These are phyloP conservation scores for Lytechinus pictus DNA, from an alignment of 35 echinoderm and acorn worm species.

Conservation along the genomic window DNA sequence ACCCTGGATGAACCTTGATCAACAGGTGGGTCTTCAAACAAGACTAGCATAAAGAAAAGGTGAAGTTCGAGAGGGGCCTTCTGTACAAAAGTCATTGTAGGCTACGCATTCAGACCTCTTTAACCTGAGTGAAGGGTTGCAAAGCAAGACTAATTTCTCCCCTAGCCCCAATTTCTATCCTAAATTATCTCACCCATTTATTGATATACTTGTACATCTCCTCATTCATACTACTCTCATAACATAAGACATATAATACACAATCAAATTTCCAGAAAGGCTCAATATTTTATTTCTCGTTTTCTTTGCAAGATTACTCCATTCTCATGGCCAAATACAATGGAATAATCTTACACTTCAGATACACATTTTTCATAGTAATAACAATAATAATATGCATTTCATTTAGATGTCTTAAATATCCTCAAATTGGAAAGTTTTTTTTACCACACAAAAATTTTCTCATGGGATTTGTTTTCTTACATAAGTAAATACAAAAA, in stretches of 20 bases:
- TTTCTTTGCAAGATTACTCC: slow-evolving; percentile 50
- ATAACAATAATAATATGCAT: slow-evolving; percentile 43
- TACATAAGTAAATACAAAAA: slow-evolving; percentile 36
- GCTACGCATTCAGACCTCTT: no score
- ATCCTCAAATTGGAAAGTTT: slow-evolving; percentile 53
- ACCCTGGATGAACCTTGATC: no score
- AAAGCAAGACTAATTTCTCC: not conserved
- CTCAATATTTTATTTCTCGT: slow-evolving; percentile 43
- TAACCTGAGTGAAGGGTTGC: no score
- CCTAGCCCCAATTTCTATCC: not conserved
- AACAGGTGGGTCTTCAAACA: no score
- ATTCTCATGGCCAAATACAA: slow-evolving; percentile 23
- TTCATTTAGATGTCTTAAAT: slow-evolving; percentile 35
- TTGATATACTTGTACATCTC: not conserved
- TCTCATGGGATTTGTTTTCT: not conserved
- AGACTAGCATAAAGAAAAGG: no score
- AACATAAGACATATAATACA: not conserved
- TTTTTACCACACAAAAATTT: slow-evolving; percentile 6
- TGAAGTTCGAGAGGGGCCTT: no score
- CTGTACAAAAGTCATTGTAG: no score
- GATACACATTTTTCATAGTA: slow-evolving; percentile 40
- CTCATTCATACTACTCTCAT: not conserved
- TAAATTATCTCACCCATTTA: not conserved
- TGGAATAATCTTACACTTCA: slow-evolving; percentile 48
- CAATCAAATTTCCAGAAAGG: slow-evolving; percentile 31